Percentiles rank a stretch among this genome's conserved stretches.
Conservation (phyloP, 2,888 invertebrate species). For the Ormyrus nitidulus region DNA sequence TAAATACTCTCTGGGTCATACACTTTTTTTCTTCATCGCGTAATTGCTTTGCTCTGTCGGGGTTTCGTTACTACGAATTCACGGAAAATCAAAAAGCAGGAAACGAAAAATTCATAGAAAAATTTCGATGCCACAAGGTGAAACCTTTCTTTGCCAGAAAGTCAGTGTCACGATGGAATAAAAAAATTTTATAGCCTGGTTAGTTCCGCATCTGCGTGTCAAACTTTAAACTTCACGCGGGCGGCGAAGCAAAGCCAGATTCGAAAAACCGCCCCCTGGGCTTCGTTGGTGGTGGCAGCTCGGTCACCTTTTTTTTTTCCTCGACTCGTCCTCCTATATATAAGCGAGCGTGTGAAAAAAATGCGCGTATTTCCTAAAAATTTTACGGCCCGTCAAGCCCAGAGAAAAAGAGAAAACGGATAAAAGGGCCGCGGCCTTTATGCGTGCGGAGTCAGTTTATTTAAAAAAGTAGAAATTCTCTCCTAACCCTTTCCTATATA, state of each 20-base stretch:
- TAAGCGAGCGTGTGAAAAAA: constrained; percentile 30
- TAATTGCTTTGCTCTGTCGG: not conserved
- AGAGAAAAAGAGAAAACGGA: not conserved
- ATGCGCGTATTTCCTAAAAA: constrained; percentile 31
- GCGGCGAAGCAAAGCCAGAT: not conserved
- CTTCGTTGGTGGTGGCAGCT: constrained; percentile 11
- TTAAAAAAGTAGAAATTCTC: constrained; percentile 1
- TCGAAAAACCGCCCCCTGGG: constrained; percentile 6
- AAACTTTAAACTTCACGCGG: not conserved
- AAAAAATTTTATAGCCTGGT: not conserved
- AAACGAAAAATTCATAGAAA: not conserved
- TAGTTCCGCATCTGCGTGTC: constrained; percentile 28
- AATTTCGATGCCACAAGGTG: not conserved
- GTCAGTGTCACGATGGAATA: not conserved
- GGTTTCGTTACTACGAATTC: too few relatives aligned
- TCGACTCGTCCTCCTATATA: not conserved
- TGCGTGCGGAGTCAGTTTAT: not conserved
- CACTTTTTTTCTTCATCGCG: not conserved
- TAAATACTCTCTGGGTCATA: not conserved
- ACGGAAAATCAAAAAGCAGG: too few relatives aligned
- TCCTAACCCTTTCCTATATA: constrained; percentile 55
- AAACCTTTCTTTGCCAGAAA: not conserved
- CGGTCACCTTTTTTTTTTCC: not conserved
- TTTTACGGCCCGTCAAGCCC: not conserved
- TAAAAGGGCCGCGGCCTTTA: too few relatives aligned